These are phyloP conservation scores for Cephus sareptanus DNA, from an alignment of 2,888 invertebrate genomes.

Conservation along the genomic window DNA sequence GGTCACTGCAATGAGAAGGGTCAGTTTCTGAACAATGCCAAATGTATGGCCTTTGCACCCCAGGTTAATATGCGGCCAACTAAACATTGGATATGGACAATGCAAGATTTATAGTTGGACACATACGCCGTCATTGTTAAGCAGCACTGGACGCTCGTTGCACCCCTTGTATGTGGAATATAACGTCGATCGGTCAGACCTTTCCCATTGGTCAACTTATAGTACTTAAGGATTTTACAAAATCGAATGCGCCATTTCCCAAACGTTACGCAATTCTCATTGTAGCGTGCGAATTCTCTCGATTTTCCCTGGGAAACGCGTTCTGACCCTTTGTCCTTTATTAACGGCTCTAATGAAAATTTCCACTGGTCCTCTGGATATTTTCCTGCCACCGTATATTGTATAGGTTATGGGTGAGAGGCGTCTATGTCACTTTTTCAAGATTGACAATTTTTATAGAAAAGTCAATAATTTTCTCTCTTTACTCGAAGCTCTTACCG, in stretches of 20 bases:
- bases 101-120: conserved; percentile 63
- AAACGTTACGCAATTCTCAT: not conserved
- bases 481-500: not conserved
- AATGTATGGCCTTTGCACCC: conserved; percentile 61
- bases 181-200: not conserved
- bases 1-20: conserved; percentile 58
- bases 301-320: not conserved
- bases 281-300: not conserved
- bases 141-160: not conserved
- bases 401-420: not conserved
- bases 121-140: conserved; percentile 32
- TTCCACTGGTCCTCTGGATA: not conserved
- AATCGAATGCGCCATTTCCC: not conserved
- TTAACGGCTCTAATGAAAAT: not conserved
- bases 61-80: conserved; percentile 65
- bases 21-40: conserved; percentile 55
- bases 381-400: not conserved
- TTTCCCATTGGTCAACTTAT: not conserved
- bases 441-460: not conserved
- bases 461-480: not conserved
- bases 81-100: conserved; percentile 62
- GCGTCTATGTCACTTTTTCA: not conserved
- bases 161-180: not conserved
- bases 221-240: not conserved
- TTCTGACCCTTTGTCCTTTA: not conserved